Evolutionary conservation across 1,140 invertebrate species (phyloP).

Genomic region (Halesus radiatus): DNA sequence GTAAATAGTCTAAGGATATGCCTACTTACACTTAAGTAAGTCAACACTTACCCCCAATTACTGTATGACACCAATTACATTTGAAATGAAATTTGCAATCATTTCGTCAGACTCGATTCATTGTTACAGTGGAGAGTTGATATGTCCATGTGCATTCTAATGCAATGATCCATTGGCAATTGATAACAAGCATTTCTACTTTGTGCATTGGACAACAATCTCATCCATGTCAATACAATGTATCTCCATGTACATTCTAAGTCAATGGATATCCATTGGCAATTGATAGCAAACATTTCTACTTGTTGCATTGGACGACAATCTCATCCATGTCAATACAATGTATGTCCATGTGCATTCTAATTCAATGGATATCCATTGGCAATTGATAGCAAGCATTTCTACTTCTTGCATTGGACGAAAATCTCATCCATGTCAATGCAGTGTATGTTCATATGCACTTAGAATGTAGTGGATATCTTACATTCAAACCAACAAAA

Average conservation of each 20-base stretch:
- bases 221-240: too few species aligned
- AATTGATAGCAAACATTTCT: too few species aligned
- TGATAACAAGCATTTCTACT: not conserved
- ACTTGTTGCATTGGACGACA: slow-evolving; percentile 14
- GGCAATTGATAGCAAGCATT: too few species aligned
- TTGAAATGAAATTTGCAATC: slow-evolving; percentile 22
- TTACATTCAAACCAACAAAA: not conserved
- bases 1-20: slow-evolving; percentile 9
- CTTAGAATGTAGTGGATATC: too few species aligned
- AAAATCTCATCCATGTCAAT: too few species aligned
- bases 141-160: not conserved
- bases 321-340: too few species aligned
- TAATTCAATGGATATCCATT: not conserved
- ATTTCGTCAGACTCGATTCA: slow-evolving; percentile 22
- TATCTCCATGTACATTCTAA: not conserved
- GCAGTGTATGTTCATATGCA: too few species aligned
- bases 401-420: too few species aligned
- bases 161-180: not conserved
- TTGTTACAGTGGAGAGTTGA: slow-evolving; percentile 32
- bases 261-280: too few species aligned
- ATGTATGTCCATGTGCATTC: not conserved
- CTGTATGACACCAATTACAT: not conserved
- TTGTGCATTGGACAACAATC: slow-evolving; percentile 1
- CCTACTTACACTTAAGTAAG: slow-evolving; percentile 4
- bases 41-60: too few species aligned